Percentiles rank a stretch among this genome's conserved stretches.
These are phyloP conservation scores for Asarcornis scutulata DNA, from an alignment of 2,113 vertebrate species.

Conservation along the genomic window DNA sequence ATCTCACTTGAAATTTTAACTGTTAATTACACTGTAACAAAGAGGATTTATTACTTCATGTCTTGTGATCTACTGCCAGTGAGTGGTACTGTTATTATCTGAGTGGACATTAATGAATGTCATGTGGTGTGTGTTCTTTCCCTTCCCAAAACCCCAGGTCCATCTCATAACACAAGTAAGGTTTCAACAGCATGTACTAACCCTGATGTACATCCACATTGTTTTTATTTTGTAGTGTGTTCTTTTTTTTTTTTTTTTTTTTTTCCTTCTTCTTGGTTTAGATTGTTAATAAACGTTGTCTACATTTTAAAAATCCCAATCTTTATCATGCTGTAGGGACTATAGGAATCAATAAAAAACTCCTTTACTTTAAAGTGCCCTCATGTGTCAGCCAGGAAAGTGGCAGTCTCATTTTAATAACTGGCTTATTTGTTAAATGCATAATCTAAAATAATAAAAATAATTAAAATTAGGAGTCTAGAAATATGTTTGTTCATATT, in stretches of 20 bases:
- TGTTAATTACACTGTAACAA: slow-evolving; percentile 15
- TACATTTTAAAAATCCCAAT: not conserved
- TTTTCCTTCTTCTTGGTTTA: too few relatives aligned
- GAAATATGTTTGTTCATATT: not conserved
- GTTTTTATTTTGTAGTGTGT: not conserved
- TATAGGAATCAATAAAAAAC: not conserved
- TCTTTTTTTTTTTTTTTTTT: too few relatives aligned
- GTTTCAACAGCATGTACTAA: not conserved
- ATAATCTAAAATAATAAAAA: not conserved
- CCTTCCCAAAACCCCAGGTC: not conserved
- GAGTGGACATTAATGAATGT: slow-evolving; percentile 5
- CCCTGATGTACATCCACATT: not conserved
- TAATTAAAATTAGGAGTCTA: not conserved
- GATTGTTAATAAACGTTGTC: not conserved
- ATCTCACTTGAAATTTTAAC: not conserved
- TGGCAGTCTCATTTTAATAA: not conserved
- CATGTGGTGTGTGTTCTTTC: not conserved
- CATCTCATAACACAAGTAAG: not conserved
- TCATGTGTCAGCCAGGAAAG: not conserved
- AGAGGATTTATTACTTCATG: not conserved
- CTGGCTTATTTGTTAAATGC: not conserved
- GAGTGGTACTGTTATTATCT: not conserved
- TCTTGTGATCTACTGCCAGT: not conserved
- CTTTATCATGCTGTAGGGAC: not conserved
- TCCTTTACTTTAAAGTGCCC: not conserved